Evolutionary conservation across 2,888 invertebrate genomes (phyloP), one percentile per base, ranked within the genome.

Genomic region (Zygaena filipendulae): DNA sequence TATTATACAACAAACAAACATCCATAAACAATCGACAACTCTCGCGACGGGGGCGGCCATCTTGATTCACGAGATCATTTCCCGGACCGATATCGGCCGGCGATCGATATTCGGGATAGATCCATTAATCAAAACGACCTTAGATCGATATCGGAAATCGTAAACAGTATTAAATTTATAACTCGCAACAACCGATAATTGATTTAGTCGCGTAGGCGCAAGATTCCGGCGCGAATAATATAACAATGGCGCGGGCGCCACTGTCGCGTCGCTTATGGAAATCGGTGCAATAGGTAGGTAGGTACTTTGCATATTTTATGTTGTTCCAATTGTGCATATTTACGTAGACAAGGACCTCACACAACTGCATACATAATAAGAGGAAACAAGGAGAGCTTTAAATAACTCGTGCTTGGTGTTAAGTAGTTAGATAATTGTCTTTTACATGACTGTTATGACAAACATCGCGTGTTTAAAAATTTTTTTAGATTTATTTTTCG

Each of bases 101-200:
- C 36, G 40, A 35, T 42, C 57, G 57, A 68, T 61, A 67, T 67
- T 63, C 61, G 52, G 55, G 52, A 66, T 58, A 58, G 56, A 59
- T 59, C 51, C 63, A 71, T 77, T 71, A 72, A 77, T 77, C 77
- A 77, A 63, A 60, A 50, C 49, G 52, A 55, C 56, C 58, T 57
- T 49, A 66, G 67, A 69, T 69, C 57, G 53, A 59, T 69, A 74
- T 71, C 74, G 39, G 39, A 42, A 63, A 66, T 68, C 59, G 60
- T 61, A 69, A 70, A 70, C 68, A 69, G 56, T 69, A 63, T 71
- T 71, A 70, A 70, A 74, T 72, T 67, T 72, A 74, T 72, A 59
- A 67, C 54, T 46, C 46, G 49, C 53, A 52, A 45, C 45, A 50
- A 45, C 47, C 39, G 53, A 63, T 74, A 74, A 74, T 69, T 72